phyloP scores from a whole-genome alignment of 2,113 vertebrate species.

The Sialia sialis region DNA sequence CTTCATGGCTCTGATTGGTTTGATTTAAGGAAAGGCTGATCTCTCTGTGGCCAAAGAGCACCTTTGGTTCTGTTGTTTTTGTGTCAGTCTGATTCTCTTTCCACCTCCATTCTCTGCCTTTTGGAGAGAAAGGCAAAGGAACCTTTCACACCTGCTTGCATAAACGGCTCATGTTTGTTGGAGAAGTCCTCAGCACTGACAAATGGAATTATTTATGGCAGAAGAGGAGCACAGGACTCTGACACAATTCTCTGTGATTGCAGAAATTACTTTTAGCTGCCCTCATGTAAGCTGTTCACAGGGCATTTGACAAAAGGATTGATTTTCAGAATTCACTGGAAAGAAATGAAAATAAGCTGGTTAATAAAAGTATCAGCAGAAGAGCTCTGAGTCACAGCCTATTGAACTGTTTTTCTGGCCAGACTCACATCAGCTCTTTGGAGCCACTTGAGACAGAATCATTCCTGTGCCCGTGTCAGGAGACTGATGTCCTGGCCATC shows the following conservation, averaged over 20 bases:
- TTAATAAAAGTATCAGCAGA: neutral
- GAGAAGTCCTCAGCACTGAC: neutral
- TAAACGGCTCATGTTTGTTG: neutral
- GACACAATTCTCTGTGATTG: neutral
- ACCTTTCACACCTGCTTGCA: neutral
- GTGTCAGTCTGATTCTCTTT: neutral
- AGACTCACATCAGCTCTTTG: neutral
- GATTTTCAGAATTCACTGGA: neutral
- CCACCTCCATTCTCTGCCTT: neutral
- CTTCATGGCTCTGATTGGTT: neutral
- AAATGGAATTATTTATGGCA: neutral
- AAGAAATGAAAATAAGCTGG: slow-evolving; percentile 6
- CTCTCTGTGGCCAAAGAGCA: neutral
- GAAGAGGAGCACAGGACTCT: neutral
- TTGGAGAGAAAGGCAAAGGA: neutral
- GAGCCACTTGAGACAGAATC: neutral
- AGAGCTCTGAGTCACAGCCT: neutral
- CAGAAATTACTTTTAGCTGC: neutral
- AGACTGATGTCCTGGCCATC: neutral
- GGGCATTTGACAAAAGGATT: neutral
- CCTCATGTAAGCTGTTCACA: neutral
- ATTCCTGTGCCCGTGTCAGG: neutral
- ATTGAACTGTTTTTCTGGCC: neutral
- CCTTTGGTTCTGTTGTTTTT: neutral
- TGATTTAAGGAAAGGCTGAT: neutral